phyloP scores from a whole-genome alignment of 2,113 vertebrate genomes.

The Gambusia holbrooki region DNA sequence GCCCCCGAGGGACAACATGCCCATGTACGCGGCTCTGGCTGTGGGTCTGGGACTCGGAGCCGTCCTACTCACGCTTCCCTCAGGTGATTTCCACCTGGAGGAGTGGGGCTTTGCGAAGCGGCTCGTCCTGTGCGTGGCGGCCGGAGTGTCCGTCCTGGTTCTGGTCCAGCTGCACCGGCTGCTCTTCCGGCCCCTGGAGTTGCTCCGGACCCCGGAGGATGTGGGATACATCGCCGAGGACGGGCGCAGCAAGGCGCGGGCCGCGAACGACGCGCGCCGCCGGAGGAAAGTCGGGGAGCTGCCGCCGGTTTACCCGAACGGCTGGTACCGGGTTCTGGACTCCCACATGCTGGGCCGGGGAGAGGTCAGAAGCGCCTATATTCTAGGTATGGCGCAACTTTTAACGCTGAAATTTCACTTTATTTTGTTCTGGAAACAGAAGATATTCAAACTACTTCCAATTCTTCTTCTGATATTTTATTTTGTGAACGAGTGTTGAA shows the following conservation, averaged over 20 bases:
- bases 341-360: slow-evolving; percentile 77
- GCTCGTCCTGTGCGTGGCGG: slow-evolving; percentile 45
- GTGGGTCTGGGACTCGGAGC: slow-evolving; percentile 51
- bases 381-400: slow-evolving; percentile 74
- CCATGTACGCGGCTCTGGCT: slow-evolving; percentile 40
- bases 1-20: slow-evolving; percentile 12
- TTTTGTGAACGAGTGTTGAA: too few species aligned
- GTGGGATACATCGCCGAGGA: slow-evolving; percentile 80
- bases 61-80: slow-evolving; percentile 39
- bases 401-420: neutral
- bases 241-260: slow-evolving; percentile 74
- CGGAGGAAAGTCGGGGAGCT: slow-evolving; percentile 78
- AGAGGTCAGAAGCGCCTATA: slow-evolving; percentile 70
- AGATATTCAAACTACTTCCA: too few species aligned
- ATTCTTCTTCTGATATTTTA: too few species aligned
- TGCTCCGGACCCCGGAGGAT: slow-evolving; percentile 72
- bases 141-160: slow-evolving; percentile 48
- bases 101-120: slow-evolving; percentile 50
- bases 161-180: slow-evolving; percentile 68
- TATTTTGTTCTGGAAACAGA: neutral
- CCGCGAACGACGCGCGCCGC: slow-evolving; percentile 78
- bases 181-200: slow-evolving; percentile 75
- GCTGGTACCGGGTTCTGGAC: slow-evolving; percentile 84
- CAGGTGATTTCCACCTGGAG: slow-evolving; percentile 38
- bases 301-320: slow-evolving; percentile 85